Conservation (phyloP, 23 tunicate species). For the Trididemnum nubilum region DNA sequence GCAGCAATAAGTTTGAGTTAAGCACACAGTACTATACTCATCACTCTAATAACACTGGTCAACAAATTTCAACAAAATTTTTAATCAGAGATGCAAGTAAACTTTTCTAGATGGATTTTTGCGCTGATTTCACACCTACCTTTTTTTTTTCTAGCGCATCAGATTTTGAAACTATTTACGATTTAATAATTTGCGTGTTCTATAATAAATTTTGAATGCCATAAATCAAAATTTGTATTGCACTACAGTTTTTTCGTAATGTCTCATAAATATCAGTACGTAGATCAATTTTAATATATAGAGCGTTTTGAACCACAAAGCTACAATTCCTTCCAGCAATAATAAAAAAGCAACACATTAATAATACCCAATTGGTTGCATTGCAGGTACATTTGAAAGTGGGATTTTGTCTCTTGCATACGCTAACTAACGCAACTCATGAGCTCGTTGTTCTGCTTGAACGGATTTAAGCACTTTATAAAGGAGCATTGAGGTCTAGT, state of each 20-base stretch:
- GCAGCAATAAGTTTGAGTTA: no score
- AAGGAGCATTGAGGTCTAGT: no score
- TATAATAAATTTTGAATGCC: neutral
- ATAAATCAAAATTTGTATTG: constrained; percentile 9
- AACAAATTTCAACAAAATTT: no score
- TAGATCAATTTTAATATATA: constrained; percentile 8
- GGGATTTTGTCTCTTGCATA: neutral
- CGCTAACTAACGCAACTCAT: constrained; percentile 21
- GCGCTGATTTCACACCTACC: no score
- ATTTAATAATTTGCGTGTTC: constrained; percentile 9
- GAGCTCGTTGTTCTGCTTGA: neutral
- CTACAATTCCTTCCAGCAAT: constrained; percentile 7
- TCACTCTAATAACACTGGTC: no score
- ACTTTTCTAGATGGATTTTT: no score
- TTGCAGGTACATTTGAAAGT: neutral
- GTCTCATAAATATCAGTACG: neutral
- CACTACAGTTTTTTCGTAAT: neutral
- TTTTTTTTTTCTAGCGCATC: no score
- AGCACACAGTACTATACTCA: no score
- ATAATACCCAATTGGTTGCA: constrained; percentile 13
- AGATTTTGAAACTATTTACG: no score
- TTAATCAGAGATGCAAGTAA: no score
- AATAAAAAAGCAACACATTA: neutral
- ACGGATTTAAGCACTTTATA: no score
- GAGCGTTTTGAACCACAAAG: constrained; percentile 13